A percentile compares a stretch with the other conserved stretches of the same genome.
These are phyloP conservation scores for Amblyornis subalaris DNA, from an alignment of 2,113 vertebrate species.

Conservation along the genomic window DNA sequence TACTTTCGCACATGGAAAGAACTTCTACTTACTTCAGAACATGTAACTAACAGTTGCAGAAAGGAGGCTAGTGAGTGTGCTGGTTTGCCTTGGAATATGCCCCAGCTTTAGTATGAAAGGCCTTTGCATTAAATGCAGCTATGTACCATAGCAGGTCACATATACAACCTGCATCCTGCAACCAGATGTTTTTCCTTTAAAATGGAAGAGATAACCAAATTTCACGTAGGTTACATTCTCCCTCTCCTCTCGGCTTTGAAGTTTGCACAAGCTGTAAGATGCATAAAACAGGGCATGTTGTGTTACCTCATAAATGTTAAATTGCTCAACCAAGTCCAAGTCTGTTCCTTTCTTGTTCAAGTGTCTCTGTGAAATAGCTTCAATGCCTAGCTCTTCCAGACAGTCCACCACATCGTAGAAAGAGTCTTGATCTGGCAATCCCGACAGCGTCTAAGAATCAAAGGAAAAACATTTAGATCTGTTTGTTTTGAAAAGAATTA, in stretches of 20 bases:
- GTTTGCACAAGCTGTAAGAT: neutral
- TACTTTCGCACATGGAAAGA: neutral
- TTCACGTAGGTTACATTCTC: neutral
- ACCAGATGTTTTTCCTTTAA: constrained; percentile 13
- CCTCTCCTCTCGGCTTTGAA: neutral
- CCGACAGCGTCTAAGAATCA: constrained; percentile 82
- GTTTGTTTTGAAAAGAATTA: constrained; percentile 52
- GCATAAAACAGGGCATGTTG: constrained; percentile 32
- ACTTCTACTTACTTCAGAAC: neutral
- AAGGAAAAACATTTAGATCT: constrained; percentile 57
- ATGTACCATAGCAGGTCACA: neutral
- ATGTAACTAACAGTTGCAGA: neutral
- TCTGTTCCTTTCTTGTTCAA: constrained; percentile 91
- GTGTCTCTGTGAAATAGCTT: constrained; percentile 85
- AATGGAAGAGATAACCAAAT: constrained; percentile 30
- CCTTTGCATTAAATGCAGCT: neutral
- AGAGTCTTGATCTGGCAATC: constrained; percentile 92
- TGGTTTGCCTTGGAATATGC: neutral
- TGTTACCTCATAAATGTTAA: constrained; percentile 95
- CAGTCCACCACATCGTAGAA: constrained; percentile 96
- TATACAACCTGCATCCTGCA: neutral
- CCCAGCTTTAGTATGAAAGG: neutral
- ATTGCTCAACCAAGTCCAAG: constrained; percentile 91
- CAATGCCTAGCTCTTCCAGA: constrained; percentile 93
- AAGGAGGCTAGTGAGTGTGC: neutral